Evolutionary conservation across 2,888 invertebrate genomes (phyloP), one percentile per base, ranked within the genome.

Genomic region (Parochlus steinenii): DNA sequence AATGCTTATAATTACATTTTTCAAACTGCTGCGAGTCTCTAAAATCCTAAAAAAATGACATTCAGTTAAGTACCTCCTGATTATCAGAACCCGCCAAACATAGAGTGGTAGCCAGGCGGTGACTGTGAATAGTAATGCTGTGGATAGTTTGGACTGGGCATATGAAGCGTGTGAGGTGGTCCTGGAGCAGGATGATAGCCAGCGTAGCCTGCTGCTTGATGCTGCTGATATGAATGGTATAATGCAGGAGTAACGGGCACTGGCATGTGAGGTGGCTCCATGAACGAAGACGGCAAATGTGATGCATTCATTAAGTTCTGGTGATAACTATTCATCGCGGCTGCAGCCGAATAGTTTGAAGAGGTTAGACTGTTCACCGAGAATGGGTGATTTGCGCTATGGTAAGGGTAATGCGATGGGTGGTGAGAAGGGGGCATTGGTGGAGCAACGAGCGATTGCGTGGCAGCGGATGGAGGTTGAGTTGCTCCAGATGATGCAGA

Each of bases 121-220:
- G 36, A 23, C 30, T 43, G 37, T 11, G 42, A 32, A 27, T 49
- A 36, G 8, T 36, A 30, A 14, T 47, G 44, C 14, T 50, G 45
- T 1, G 74, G 71, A 54, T 76, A 77, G 51, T 74, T 74, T 23
- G 76, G 71, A 51, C 71, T 71, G 31, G 75, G 74, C 52, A 75
- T 66, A 51, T 74, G 74, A 44, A 74, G 59, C 39, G 69, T 64
- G 28, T 70, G 67, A 27, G 68, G 55, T 25, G 63, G 54, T 12
- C 62, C 54, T 53, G 42, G 55, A 8, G 52, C 45, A 50, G 49
- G 52, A 22, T 48, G 46, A 42, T 61, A 59, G 18, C 49, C 42
- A 14, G 38, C 29, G 37, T 45, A 46, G 31, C 53, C 42, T 19
- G 46, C 42, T 22, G 48, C 40, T 40, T 48, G 47, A 18, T 56